Evolutionary conservation across 2,888 invertebrate genomes (phyloP), one percentile per base, ranked within the genome.

Genomic region (Ernsta delagoae): DNA sequence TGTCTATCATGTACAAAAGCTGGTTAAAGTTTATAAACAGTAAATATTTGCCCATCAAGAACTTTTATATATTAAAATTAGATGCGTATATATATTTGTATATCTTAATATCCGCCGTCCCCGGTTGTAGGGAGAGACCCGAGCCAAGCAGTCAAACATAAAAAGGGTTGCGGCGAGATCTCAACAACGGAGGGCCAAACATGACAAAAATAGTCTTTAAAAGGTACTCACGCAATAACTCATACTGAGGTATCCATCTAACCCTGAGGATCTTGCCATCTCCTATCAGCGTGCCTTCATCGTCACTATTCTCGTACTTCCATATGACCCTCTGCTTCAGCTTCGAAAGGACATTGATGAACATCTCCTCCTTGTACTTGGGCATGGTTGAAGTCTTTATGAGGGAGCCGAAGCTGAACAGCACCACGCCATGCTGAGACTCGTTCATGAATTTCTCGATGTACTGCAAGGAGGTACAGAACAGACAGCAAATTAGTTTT

Each of bases 321-420:
- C 97, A 97, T 16, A 97, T 92, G 8, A 97, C 95, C 62, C 95
- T 94, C 77, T 96, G 95, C 36, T 96, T 95, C 60, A 97, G 83
- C 70, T 94, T 93, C 0, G 94, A 88, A 50, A 97, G 94, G 0
- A 95, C 96, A 5, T 92, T 93, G 5, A 96, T 73, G 62, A 98
- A 95, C 11, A 93, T 93, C 3, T 93, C 83, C 65, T 96, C 89
- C 74, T 95, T 96, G 24, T 95, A 92, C 70, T 92, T 87, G 0
- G 96, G 95, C 74, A 97, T 94, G 0, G 95, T 94, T 0, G 96
- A 94, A 0, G 95, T 94, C 79, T 95, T 96, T 75, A 97, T 94
- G 88, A 96, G 95, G 0, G 97, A 97, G 0, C 97, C 97, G 87
- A 97, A 95, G 79, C 96, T 97, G 79, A 97, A 96, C 73, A 96